Conservation (phyloP, 2,797 vertebrate genomes). For the Coregonus suidteri region DNA sequence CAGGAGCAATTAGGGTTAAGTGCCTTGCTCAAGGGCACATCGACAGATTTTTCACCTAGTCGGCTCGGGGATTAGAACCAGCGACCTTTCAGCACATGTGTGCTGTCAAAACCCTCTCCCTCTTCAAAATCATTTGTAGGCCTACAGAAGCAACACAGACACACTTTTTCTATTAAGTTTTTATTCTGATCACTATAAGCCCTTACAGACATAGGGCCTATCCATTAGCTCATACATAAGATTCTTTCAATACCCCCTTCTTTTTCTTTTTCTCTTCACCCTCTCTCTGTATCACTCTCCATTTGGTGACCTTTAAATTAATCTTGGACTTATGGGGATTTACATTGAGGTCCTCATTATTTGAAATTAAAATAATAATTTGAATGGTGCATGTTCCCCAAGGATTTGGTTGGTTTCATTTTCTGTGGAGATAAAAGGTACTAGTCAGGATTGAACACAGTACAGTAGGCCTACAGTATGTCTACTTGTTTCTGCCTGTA, state of each 20-base stretch:
- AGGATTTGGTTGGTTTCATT: not conserved
- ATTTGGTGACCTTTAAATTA: not conserved
- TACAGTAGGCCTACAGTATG: not conserved
- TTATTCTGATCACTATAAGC: not conserved
- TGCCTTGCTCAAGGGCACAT: no score
- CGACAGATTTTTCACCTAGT: no score
- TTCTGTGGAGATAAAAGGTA: not conserved
- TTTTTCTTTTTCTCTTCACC: not conserved
- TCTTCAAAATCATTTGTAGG: not conserved
- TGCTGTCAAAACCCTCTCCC: not conserved
- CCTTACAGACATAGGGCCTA: not conserved
- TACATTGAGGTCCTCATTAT: not conserved
- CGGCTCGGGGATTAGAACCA: no score
- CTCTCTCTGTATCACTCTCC: not conserved
- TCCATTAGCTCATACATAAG: not conserved
- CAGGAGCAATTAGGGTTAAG: no score
- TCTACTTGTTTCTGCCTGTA: not conserved
- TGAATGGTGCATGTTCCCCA: not conserved
- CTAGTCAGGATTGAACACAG: not conserved
- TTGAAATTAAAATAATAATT: not conserved
- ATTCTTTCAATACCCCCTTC: not conserved
- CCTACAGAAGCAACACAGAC: not conserved
- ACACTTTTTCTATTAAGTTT: not conserved
- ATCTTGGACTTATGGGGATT: not conserved
- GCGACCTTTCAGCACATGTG: conserved; percentile 9